Evolutionary conservation across 2,888 invertebrate species (phyloP).

Genomic region (Agrochola macilenta): DNA sequence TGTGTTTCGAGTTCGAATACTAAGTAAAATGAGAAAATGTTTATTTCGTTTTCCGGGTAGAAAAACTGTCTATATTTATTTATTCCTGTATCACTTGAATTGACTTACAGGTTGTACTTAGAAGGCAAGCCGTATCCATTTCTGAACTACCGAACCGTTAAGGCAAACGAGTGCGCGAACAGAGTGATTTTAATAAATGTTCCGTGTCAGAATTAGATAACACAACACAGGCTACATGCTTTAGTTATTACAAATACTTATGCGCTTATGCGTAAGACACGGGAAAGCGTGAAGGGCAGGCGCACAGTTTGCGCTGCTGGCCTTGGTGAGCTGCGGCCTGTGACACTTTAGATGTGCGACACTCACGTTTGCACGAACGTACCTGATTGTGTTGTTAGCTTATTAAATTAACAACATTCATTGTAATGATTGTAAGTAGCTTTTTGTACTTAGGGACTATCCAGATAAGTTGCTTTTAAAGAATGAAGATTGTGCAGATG

Average conservation of each 20-base stretch:
- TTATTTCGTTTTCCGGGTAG: conserved; percentile 13
- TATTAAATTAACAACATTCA: background rate
- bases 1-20: background rate
- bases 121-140: conserved; percentile 46
- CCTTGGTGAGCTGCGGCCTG: conserved; percentile 64
- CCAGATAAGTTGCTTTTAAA: background rate
- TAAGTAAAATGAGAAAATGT: conserved; percentile 1
- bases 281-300: conserved; percentile 85
- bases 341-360: conserved; percentile 57
- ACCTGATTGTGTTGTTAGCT: conserved; percentile 1
- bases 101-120: conserved; percentile 35
- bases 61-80: conserved; percentile 29
- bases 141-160: conserved; percentile 28
- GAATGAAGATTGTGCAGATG: background rate
- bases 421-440: background rate
- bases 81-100: conserved; percentile 35
- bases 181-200: conserved; percentile 41
- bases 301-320: conserved; percentile 47
- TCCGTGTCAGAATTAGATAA: conserved; percentile 51
- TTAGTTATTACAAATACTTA: conserved; percentile 32
- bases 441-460: background rate
- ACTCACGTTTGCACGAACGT: conserved; percentile 30
- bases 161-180: conserved; percentile 28
- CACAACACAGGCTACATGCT: conserved; percentile 25
- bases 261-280: conserved; percentile 57